Conservation (phyloP, 2,888 invertebrate species). For the Drosophila trichaetosa region DNA sequence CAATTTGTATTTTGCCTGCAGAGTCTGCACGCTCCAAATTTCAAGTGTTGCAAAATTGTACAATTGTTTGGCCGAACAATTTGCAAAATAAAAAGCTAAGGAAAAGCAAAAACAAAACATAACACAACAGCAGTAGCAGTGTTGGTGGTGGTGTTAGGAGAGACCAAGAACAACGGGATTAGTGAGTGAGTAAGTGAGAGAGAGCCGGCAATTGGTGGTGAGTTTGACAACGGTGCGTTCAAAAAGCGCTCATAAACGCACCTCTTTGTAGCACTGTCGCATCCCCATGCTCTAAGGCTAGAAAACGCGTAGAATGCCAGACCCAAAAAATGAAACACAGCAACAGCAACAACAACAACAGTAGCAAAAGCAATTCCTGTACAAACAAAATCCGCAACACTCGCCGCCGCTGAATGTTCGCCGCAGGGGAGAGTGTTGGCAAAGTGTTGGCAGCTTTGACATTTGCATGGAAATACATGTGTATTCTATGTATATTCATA, state of each 20-base stretch:
- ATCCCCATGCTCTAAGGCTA: slow-evolving; percentile 39
- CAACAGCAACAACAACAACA: slow-evolving; percentile 25
- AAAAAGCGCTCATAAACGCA: slow-evolving; percentile 42
- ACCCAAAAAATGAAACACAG: slow-evolving; percentile 38
- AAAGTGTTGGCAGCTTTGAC: slow-evolving; percentile 69
- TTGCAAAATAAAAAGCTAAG: slow-evolving; percentile 38
- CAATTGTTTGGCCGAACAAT: slow-evolving; percentile 69
- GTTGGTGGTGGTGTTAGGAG: not conserved
- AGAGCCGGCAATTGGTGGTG: slow-evolving; percentile 58
- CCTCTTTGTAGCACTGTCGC: slow-evolving; percentile 47
- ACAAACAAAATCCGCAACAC: slow-evolving; percentile 75
- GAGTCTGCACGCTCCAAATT: slow-evolving; percentile 48
- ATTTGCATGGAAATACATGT: slow-evolving; percentile 65
- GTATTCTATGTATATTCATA: slow-evolving; percentile 1
- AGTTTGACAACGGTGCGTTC: slow-evolving; percentile 60
- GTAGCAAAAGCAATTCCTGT: slow-evolving; percentile 44
- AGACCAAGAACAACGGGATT: slow-evolving; percentile 17
- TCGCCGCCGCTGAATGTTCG: slow-evolving; percentile 37
- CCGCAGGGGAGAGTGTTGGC: slow-evolving; percentile 23
- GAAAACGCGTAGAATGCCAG: slow-evolving; percentile 63
- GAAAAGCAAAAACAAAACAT: slow-evolving; percentile 11
- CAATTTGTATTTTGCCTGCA: slow-evolving; percentile 44
- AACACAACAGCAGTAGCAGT: slow-evolving; percentile 15
- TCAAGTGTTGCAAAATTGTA: slow-evolving; percentile 63
- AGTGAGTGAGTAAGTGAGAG: slow-evolving; percentile 3